phyloP scores from a whole-genome alignment of 1,140 invertebrate genomes.

The Brachionus manjavacas region DNA sequence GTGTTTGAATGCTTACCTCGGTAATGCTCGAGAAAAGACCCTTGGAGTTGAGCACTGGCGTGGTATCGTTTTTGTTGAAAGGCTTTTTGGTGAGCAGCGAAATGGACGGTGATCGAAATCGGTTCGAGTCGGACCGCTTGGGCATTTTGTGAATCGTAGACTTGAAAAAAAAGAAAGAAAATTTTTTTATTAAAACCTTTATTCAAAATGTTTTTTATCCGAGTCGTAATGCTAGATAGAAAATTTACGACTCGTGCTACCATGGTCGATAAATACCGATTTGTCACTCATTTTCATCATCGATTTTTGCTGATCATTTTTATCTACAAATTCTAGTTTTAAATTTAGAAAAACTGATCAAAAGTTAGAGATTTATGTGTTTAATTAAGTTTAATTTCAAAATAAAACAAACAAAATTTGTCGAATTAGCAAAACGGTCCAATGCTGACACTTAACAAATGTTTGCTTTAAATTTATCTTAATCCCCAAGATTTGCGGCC shows the following conservation, averaged over 20 bases:
- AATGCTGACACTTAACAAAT: not conserved
- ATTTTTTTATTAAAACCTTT: not conserved
- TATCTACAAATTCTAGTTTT: not conserved
- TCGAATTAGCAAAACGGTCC: not conserved
- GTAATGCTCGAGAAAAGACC: not conserved
- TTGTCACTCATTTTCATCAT: not conserved
- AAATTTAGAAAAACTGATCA: not conserved
- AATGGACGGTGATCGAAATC: not conserved
- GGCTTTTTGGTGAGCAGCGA: not conserved
- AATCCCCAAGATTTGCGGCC: not conserved
- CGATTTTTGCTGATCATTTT: not conserved
- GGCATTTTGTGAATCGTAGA: not conserved
- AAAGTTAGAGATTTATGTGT: conserved; percentile 4
- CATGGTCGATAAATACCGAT: not conserved
- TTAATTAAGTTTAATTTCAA: conserved; percentile 7
- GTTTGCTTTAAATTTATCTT: not conserved
- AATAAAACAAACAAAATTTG: not conserved
- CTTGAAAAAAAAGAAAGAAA: not conserved
- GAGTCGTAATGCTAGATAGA: not conserved
- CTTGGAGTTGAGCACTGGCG: not conserved
- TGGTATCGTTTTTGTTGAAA: not conserved
- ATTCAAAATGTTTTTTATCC: not conserved
- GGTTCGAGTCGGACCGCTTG: not conserved
- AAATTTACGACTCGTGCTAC: not conserved
- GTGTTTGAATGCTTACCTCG: not conserved